Evolutionary conservation across 2,888 invertebrate genomes (phyloP).

Genomic region (Standfussiana lucernea): DNA sequence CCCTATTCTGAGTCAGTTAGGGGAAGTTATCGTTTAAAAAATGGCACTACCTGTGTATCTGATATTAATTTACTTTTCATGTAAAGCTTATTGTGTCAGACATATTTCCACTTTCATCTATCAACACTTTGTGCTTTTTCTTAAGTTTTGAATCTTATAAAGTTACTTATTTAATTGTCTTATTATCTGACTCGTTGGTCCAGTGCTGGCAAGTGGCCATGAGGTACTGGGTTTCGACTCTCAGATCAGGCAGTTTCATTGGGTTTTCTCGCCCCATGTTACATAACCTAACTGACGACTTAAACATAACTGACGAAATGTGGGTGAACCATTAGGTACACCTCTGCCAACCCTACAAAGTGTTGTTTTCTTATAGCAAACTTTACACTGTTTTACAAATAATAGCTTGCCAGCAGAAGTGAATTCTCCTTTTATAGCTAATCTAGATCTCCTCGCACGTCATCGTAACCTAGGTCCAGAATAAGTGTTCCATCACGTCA

Average conservation of each 20-base stretch:
- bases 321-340: not conserved
- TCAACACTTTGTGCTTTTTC: not conserved
- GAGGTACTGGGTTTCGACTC: not conserved
- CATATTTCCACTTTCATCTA: not conserved
- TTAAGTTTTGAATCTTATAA: not conserved
- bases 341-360: too few species aligned
- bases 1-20: slow-evolving; percentile 34
- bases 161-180: not conserved
- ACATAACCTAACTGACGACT: not conserved
- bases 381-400: not conserved
- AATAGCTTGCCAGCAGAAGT: not conserved
- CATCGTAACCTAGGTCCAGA: slow-evolving; percentile 22
- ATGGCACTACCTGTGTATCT: not conserved
- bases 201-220: not conserved
- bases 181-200: not conserved
- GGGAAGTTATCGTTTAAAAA: not conserved
- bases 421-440: not conserved
- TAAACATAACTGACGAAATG: not conserved
- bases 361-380: not conserved
- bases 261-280: not conserved
- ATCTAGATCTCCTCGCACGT: not conserved
- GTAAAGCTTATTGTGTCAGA: not conserved
- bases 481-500: slow-evolving; percentile 55
- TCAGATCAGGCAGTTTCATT: not conserved
- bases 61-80: not conserved